phyloP scores from a whole-genome alignment of 2,888 invertebrate genomes.

The Ochropacha duplaris region DNA sequence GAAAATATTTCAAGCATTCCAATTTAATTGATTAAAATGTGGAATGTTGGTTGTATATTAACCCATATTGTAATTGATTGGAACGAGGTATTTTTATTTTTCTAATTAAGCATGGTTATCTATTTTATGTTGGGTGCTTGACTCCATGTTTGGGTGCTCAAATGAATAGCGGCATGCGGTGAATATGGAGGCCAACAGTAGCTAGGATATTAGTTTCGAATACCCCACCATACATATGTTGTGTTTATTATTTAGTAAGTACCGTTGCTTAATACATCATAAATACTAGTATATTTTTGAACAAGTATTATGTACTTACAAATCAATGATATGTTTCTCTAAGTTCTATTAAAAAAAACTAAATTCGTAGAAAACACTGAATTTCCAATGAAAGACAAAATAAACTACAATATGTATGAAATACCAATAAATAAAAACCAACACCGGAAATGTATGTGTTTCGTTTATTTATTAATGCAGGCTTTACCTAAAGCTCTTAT shows the following conservation, averaged over 20 bases:
- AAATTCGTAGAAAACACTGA: too few species aligned
- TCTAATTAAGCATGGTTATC: background rate
- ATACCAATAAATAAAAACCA: background rate
- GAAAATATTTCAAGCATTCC: too few species aligned
- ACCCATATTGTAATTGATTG: too few species aligned
- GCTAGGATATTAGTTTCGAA: slow-evolving; percentile 46
- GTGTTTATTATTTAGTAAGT: slow-evolving; percentile 25
- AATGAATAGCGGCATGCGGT: slow-evolving; percentile 39
- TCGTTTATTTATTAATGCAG: background rate
- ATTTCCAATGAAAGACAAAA: background rate
- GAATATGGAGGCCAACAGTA: slow-evolving; percentile 40
- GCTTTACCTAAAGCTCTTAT: background rate
- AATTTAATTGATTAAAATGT: too few species aligned
- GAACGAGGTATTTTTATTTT: background rate
- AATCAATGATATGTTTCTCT: too few species aligned
- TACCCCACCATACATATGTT: slow-evolving; percentile 34
- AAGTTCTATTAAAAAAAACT: too few species aligned
- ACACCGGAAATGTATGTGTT: background rate
- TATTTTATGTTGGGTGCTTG: slow-evolving; percentile 8
- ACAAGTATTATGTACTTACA: too few species aligned
- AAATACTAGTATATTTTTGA: too few species aligned
- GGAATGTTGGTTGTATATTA: too few species aligned
- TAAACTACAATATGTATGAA: background rate
- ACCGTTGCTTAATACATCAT: too few species aligned
- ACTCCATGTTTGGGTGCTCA: slow-evolving; percentile 28